Conservation (phyloP, 2,797 vertebrate genomes). For the Pangasius sanitwongsei region DNA sequence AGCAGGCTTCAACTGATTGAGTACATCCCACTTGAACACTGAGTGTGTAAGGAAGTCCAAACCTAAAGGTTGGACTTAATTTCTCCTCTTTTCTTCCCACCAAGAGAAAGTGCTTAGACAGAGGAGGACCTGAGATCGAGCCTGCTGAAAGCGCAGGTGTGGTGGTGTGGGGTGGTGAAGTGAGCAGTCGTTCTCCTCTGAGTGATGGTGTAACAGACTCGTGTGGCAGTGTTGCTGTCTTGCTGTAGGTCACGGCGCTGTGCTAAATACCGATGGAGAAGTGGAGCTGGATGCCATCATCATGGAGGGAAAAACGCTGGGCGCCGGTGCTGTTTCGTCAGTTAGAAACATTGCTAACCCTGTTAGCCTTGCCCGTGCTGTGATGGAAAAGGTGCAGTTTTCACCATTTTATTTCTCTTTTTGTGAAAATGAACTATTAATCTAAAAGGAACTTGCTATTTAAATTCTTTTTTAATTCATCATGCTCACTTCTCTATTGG, state of each 20-base stretch:
- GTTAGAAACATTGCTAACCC: slow-evolving; percentile 77
- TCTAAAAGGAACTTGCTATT: not conserved
- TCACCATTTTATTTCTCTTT: not conserved
- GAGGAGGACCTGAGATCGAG: not conserved
- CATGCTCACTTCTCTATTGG: not conserved
- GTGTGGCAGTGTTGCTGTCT: slow-evolving; percentile 57
- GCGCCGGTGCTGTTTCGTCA: slow-evolving; percentile 70
- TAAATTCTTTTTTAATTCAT: not conserved
- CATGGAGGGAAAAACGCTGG: slow-evolving; percentile 76
- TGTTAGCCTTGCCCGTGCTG: slow-evolving; percentile 72
- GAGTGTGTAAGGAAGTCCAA: slow-evolving; percentile 3
- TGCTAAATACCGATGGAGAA: slow-evolving; percentile 74
- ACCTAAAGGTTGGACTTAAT: slow-evolving; percentile 28
- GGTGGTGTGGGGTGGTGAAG: not conserved
- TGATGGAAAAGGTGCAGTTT: slow-evolving; percentile 73
- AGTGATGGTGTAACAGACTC: slow-evolving; percentile 59
- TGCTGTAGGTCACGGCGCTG: slow-evolving; percentile 73
- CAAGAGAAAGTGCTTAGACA: slow-evolving; percentile 8
- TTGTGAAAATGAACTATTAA: not conserved
- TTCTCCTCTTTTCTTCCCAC: not conserved
- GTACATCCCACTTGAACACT: slow-evolving; percentile 19
- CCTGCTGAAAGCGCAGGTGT: slow-evolving; percentile 11
- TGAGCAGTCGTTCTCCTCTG: slow-evolving; percentile 40
- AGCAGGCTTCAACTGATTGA: slow-evolving; percentile 34
- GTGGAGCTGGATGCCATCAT: slow-evolving; percentile 78